These are phyloP conservation scores for Cylloceria caligata DNA, from an alignment of 2,888 invertebrate genomes.

Conservation along the genomic window DNA sequence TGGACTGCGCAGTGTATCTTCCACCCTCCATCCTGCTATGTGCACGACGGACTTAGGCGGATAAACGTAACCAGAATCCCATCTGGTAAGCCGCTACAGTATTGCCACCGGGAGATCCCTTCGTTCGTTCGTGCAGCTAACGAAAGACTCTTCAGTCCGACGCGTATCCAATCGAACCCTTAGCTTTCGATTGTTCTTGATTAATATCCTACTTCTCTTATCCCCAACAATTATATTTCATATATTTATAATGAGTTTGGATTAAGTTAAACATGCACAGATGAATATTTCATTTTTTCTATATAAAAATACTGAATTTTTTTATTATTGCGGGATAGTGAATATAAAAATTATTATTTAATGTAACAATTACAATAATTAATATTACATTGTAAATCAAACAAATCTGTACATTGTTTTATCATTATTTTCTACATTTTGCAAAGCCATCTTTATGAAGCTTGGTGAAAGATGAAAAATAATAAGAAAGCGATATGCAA, in stretches of 20 bases:
- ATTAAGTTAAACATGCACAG: background rate
- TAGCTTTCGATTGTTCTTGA: constrained; percentile 46
- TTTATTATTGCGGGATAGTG: background rate
- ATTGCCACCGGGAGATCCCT: constrained; percentile 60
- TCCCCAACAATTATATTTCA: background rate
- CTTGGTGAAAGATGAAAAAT: no score
- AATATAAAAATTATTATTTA: background rate
- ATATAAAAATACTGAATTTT: background rate
- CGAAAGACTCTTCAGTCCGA: constrained; percentile 43
- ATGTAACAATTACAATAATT: background rate
- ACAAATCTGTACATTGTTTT: no score
- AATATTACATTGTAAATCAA: no score
- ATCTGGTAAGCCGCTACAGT: constrained; percentile 78
- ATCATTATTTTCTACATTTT: no score
- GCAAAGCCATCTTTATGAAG: no score
- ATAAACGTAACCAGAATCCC: constrained; percentile 83
- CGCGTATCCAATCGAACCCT: constrained; percentile 41
- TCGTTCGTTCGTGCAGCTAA: constrained; percentile 38
- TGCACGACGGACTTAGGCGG: constrained; percentile 77
- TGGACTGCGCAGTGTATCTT: constrained; percentile 51
- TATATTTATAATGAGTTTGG: background rate
- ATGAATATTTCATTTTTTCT: background rate
- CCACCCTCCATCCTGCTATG: constrained; percentile 57
- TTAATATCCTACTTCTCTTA: constrained; percentile 32
- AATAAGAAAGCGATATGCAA: no score